A percentile compares a stretch with the other conserved stretches of the same genome.
These are phyloP conservation scores for Fistularia tabacaria DNA, from an alignment of 2,797 vertebrate genomes.

Conservation along the genomic window DNA sequence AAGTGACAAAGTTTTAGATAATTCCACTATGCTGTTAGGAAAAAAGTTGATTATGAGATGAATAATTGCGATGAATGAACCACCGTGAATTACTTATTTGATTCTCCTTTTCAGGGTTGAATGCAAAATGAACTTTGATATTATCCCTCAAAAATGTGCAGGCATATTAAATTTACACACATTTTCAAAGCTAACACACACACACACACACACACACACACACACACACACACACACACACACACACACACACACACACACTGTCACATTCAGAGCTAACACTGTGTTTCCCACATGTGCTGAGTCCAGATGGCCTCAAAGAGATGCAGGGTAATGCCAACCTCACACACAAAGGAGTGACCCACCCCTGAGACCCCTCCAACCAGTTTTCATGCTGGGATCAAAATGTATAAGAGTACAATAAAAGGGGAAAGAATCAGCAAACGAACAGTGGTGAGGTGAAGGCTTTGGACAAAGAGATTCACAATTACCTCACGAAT, in stretches of 20 bases:
- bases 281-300: conserved; percentile 52
- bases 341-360: conserved; percentile 37
- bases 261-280: conserved; percentile 12
- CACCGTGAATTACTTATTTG: background rate
- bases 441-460: conserved; percentile 11
- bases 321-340: conserved; percentile 48
- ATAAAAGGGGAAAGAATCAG: conserved; percentile 33
- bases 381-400: conserved; percentile 47
- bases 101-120: background rate
- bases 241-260: conserved; percentile 2
- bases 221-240: too few relatives aligned
- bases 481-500: too few relatives aligned
- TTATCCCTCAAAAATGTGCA: conserved; percentile 36
- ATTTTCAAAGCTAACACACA: too few relatives aligned
- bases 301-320: conserved; percentile 69
- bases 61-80: too few relatives aligned
- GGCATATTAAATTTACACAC: conserved; percentile 38
- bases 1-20: too few relatives aligned
- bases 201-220: conserved; percentile 8
- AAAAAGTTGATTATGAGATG: too few relatives aligned
- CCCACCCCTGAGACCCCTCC: conserved; percentile 45
- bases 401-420: conserved; percentile 38
- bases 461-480: conserved; percentile 5
- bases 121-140: conserved; percentile 17
- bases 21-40: too few relatives aligned